These are phyloP conservation scores for Parotocinclus haroldoi DNA, from an alignment of 2,797 vertebrate genomes.

Conservation along the genomic window DNA sequence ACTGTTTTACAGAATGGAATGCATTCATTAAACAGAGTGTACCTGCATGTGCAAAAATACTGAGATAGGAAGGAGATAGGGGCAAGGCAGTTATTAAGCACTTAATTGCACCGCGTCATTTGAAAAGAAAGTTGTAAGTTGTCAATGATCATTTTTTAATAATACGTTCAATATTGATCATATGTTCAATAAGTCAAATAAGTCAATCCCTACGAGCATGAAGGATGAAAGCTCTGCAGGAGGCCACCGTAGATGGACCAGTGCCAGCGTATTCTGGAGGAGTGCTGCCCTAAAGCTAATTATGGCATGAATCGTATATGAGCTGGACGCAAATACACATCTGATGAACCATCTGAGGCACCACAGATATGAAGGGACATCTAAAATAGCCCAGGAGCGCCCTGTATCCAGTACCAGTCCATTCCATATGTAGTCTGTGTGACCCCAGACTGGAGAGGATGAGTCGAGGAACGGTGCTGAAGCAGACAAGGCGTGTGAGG, in stretches of 20 bases:
- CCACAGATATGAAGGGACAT: slow-evolving; percentile 2
- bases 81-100: no score
- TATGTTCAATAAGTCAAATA: slow-evolving; percentile 3
- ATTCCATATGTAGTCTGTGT: neutral
- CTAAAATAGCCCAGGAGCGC: slow-evolving; percentile 9
- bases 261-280: slow-evolving; percentile 9
- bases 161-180: slow-evolving; percentile 12
- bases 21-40: no score
- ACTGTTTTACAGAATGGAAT: no score
- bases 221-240: slow-evolving; percentile 13
- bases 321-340: slow-evolving; percentile 23
- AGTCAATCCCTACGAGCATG: slow-evolving; percentile 22
- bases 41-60: no score
- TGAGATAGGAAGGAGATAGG: no score
- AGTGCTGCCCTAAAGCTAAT: slow-evolving; percentile 11
- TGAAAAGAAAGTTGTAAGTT: slow-evolving; percentile 1
- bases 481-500: slow-evolving; percentile 1
- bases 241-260: slow-evolving; percentile 18
- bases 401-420: no score
- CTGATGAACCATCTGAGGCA: slow-evolving; percentile 14
- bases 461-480: neutral
- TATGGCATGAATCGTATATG: slow-evolving; percentile 28
- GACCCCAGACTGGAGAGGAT: neutral
- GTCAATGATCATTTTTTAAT: slow-evolving; percentile 5
- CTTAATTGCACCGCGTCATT: neutral